Conservation (phyloP, 1,140 invertebrate genomes). For the Panagrolaimus sp. region DNA sequence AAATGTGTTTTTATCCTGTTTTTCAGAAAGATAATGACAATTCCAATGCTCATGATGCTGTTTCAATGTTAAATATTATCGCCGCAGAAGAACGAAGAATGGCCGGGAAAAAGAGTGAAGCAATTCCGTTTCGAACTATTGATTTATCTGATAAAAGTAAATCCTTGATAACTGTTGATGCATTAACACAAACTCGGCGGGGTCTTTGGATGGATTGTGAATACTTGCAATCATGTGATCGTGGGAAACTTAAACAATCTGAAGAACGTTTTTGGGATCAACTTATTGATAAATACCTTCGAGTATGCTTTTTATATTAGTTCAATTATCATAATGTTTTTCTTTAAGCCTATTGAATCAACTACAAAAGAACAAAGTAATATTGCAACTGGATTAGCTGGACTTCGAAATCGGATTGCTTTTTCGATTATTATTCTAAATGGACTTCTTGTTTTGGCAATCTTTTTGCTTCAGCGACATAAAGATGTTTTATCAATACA, state of each 20-base stretch:
- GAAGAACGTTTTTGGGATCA: conserved; percentile 56
- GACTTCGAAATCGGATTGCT: conserved; percentile 63
- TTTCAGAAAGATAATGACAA: not conserved
- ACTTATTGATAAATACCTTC: conserved; percentile 56
- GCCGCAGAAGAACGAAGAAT: not conserved
- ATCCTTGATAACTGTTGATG: not conserved
- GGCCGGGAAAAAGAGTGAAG: not conserved
- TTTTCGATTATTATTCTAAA: conserved; percentile 65
- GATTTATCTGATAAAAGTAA: not conserved
- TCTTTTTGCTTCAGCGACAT: conserved; percentile 61
- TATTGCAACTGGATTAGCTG: conserved; percentile 60
- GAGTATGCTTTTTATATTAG: conserved; percentile 25
- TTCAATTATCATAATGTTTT: not conserved
- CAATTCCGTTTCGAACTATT: not conserved
- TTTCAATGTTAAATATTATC: not conserved
- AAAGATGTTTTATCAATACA: conserved; percentile 60
- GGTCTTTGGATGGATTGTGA: conserved; percentile 54
- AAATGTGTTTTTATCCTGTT: not conserved
- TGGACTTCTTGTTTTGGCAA: conserved; percentile 63
- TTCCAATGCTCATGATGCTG: not conserved
- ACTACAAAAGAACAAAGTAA: conserved; percentile 48
- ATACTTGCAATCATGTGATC: conserved; percentile 49
- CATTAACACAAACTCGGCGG: not conserved
- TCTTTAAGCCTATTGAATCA: conserved; percentile 41
- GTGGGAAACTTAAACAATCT: conserved; percentile 41